Conservation (phyloP, 2,797 vertebrate genomes). For the Microctenopoma steveboyesi region DNA sequence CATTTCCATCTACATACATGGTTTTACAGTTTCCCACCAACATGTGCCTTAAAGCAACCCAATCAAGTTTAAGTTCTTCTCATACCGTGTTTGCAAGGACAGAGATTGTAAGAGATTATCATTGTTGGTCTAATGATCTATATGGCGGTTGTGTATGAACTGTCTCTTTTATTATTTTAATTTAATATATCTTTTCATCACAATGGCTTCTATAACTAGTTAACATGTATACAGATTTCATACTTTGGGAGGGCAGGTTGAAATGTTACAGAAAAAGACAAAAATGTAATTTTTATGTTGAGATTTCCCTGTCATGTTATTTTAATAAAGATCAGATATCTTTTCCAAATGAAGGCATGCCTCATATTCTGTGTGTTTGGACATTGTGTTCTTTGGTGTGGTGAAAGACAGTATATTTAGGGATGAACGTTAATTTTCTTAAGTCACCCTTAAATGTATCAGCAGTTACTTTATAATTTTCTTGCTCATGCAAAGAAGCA, state of each 20-base stretch:
- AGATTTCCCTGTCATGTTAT: constrained; percentile 53
- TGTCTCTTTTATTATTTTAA: constrained; percentile 69
- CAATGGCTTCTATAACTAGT: constrained; percentile 58
- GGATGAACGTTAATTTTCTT: not conserved
- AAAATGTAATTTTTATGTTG: constrained; percentile 57
- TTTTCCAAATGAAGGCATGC: constrained; percentile 24
- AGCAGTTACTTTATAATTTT: not conserved
- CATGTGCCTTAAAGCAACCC: constrained; percentile 39
- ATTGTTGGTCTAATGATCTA: constrained; percentile 51
- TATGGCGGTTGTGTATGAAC: constrained; percentile 56
- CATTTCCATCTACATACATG: constrained; percentile 18
- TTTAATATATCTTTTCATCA: constrained; percentile 70
- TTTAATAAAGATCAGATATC: constrained; percentile 76
- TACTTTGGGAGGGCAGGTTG: constrained; percentile 49
- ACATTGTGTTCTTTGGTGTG: not conserved
- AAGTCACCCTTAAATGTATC: too few relatives aligned
- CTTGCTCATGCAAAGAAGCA: not conserved
- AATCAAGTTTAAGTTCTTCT: constrained; percentile 39
- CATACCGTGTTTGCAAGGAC: constrained; percentile 30
- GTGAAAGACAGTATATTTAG: not conserved
- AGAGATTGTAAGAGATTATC: constrained; percentile 40
- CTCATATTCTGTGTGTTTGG: constrained; percentile 26
- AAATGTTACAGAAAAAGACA: constrained; percentile 27
- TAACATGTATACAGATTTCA: constrained; percentile 61
- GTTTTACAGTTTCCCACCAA: constrained; percentile 13